phyloP scores from a whole-genome alignment of 2,888 invertebrate genomes.

The Nineta flava region DNA sequence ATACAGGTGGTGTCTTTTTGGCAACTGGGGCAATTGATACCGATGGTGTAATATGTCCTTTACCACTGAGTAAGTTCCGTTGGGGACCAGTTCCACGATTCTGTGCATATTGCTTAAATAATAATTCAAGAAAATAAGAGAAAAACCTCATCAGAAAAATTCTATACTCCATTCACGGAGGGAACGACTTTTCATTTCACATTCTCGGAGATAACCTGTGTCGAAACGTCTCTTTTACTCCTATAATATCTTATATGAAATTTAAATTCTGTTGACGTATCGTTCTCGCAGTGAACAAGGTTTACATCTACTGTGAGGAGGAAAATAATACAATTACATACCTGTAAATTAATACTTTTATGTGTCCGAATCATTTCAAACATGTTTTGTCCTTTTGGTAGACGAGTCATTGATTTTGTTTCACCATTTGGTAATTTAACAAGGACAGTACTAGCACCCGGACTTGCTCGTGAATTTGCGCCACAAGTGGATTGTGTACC shows the following conservation, averaged over 20 bases:
- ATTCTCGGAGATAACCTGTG: too few species aligned
- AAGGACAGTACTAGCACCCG: slow-evolving; percentile 23
- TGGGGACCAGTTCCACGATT: not conserved
- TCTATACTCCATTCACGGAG: not conserved
- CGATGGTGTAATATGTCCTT: slow-evolving; percentile 28
- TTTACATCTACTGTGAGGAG: too few species aligned
- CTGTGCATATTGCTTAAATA: not conserved
- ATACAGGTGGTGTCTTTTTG: slow-evolving; percentile 17
- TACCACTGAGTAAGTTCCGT: slow-evolving; percentile 1
- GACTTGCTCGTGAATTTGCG: not conserved
- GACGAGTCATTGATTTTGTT: slow-evolving; percentile 27
- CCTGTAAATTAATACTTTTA: slow-evolving; percentile 15
- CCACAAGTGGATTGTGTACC: slow-evolving; percentile 5
- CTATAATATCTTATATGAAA: too few species aligned
- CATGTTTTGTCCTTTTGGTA: slow-evolving; percentile 21
- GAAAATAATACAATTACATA: not conserved
- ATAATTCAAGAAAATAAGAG: not conserved
- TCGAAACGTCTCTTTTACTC: too few species aligned
- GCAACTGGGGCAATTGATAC: slow-evolving; percentile 33
- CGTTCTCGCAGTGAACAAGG: too few species aligned
- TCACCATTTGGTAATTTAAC: slow-evolving; percentile 29
- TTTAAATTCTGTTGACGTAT: not conserved
- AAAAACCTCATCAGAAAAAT: not conserved
- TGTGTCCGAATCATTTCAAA: slow-evolving; percentile 26
- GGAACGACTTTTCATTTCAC: too few species aligned